phyloP scores from a whole-genome alignment of 2,113 vertebrate genomes.

The Elephantulus edwardii region DNA sequence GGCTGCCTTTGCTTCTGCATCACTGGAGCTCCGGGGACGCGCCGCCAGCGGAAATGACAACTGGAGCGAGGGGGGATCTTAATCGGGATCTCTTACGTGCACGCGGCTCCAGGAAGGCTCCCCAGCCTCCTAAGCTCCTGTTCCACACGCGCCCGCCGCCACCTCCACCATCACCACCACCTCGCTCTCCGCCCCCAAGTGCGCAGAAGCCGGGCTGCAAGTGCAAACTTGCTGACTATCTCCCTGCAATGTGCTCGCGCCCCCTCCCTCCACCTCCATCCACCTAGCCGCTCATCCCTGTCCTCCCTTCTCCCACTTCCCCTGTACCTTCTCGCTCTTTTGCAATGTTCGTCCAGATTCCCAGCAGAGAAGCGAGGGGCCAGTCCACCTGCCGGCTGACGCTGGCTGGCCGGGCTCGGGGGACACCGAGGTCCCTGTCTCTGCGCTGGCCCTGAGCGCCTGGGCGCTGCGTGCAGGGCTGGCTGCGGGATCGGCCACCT shows the following conservation, averaged over 20 bases:
- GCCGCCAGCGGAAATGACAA: conserved; percentile 70
- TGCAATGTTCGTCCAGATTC: background rate
- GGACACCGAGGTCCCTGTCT: background rate
- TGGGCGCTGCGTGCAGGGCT: conserved; percentile 11
- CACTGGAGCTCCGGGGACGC: background rate
- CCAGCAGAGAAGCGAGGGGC: background rate
- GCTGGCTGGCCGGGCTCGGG: background rate
- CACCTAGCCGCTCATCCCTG: background rate
- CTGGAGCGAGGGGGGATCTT: background rate
- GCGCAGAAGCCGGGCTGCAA: background rate
- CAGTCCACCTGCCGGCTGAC: background rate
- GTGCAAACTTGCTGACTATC: conserved; percentile 64
- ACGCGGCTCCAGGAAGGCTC: background rate
- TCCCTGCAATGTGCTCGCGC: background rate
- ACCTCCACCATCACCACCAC: background rate
- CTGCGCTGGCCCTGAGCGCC: background rate
- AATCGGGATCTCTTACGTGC: background rate
- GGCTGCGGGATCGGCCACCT: conserved; percentile 65
- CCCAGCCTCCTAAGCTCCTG: background rate
- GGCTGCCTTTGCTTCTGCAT: conserved; percentile 36
- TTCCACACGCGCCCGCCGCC: background rate
- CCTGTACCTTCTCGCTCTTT: conserved; percentile 38
- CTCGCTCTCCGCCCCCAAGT: background rate
- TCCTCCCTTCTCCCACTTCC: background rate
- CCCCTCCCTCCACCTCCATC: background rate